Evolutionary conservation across 1,140 invertebrate species (phyloP), one percentile per base, ranked within the genome.

Genomic region (Drosophila neocordata): DNA sequence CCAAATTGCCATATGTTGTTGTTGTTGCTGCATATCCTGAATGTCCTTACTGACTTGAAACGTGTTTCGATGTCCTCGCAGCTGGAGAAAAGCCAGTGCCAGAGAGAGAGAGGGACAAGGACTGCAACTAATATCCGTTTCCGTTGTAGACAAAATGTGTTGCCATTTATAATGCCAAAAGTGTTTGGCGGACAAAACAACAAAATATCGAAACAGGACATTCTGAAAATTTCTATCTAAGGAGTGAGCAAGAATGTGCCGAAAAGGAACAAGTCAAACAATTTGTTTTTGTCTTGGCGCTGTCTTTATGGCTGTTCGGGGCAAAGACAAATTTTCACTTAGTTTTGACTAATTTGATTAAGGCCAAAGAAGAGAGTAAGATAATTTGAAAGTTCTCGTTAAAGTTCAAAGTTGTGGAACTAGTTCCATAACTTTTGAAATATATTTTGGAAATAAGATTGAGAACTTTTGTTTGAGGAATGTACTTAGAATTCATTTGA

Each of bases 121-220:
- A 75, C 85, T 89, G 85, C 78, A 85, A 85, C 85, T 89, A 89
- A 89, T 89, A 89, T 89, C 85, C 85, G 85, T 81, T 89, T 89
- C 85, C 80, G 85, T 89, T 89, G 75, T 89, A 89, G 82, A 88
- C 85, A 84, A 89, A 89, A 89, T 89, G 85, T 89, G 77, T 78
- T 85, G 85, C 85, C 85, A 89, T 89, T 89, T 89, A 80, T 87
- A 88, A 79, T 87, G 75, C 73, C 83, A 82, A 74, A 74, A 77
- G 77, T 81, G 70, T 70, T 83, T 71, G 75, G 75, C 63, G 62
- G 67, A 70, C 38, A 24, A 61, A 20, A 71, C 35, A 37, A 55
- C 38, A 61, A 61, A 66, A 63, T 55, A 59, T 31, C 61, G 65
- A 73, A 52, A 51, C 57, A 58, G 22, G 53, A 64, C 63, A 74